These are phyloP conservation scores for Psittacula echo DNA, from an alignment of 2,797 vertebrate genomes.

Conservation along the genomic window DNA sequence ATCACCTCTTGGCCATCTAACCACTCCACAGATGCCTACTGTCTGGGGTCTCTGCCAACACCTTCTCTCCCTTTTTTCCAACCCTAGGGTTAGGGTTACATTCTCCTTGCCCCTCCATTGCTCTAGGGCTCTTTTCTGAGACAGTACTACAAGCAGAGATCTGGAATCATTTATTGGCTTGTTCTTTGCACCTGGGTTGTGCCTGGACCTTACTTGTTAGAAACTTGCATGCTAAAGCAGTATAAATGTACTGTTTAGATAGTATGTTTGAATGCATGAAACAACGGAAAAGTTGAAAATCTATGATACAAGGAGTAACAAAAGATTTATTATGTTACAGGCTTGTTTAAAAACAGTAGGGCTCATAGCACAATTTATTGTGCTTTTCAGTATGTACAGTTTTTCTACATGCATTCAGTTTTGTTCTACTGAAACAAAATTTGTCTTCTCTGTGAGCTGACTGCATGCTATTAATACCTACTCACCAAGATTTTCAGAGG, in stretches of 20 bases:
- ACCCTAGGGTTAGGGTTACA: background rate
- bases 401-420: background rate
- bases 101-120: background rate
- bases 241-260: background rate
- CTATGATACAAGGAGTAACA: background rate
- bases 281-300: background rate
- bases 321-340: background rate
- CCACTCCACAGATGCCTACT: background rate
- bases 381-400: background rate
- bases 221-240: background rate
- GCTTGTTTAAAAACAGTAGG: constrained; percentile 26
- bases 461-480: background rate
- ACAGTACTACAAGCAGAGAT: background rate
- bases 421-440: constrained; percentile 7
- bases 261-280: background rate
- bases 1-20: background rate
- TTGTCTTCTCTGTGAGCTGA: background rate
- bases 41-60: background rate
- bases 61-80: background rate
- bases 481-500: constrained; percentile 21
- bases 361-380: constrained; percentile 14
- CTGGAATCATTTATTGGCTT: background rate
- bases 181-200: background rate
- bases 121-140: background rate
- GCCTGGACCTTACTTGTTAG: background rate